Evolutionary conservation across 2,888 invertebrate genomes (phyloP).

Genomic region (Deilephila elpenor): DNA sequence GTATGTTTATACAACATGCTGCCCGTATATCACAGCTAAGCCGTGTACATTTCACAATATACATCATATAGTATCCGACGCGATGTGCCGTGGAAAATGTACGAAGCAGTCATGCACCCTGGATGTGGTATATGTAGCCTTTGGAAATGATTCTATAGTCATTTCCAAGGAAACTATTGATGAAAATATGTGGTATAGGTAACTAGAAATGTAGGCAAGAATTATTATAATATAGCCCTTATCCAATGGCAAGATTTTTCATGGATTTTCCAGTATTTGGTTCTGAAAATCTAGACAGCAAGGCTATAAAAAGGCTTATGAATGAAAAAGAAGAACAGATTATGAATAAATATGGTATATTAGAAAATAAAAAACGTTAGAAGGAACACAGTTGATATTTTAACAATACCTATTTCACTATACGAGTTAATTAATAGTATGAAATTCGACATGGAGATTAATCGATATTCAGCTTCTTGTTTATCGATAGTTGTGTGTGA

Average conservation of each 20-base stretch:
- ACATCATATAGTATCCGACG: slow-evolving; percentile 62
- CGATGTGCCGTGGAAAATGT: slow-evolving; percentile 77
- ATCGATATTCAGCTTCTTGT: too few relatives aligned
- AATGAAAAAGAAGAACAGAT: too few relatives aligned
- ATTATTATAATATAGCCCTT: not conserved
- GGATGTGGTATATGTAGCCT: not conserved
- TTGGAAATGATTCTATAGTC: slow-evolving; percentile 15
- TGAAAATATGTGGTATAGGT: not conserved
- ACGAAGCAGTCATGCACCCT: slow-evolving; percentile 16
- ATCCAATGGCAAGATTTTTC: not conserved
- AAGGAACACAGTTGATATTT: too few relatives aligned
- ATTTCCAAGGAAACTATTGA: not conserved
- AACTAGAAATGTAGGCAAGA: not conserved
- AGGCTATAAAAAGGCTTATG: too few relatives aligned
- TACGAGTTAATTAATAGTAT: too few relatives aligned
- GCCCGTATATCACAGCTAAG: slow-evolving; percentile 41
- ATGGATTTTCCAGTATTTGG: not conserved
- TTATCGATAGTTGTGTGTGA: too few relatives aligned
- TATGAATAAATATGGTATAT: too few relatives aligned
- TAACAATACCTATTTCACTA: too few relatives aligned
- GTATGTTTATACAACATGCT: slow-evolving; percentile 32
- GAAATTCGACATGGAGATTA: too few relatives aligned
- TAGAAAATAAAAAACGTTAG: too few relatives aligned
- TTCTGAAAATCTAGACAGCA: too few relatives aligned
- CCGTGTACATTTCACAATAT: slow-evolving; percentile 62